Conservation (phyloP, 2,113 vertebrate genomes). For the Syrrhaptes paradoxus region DNA sequence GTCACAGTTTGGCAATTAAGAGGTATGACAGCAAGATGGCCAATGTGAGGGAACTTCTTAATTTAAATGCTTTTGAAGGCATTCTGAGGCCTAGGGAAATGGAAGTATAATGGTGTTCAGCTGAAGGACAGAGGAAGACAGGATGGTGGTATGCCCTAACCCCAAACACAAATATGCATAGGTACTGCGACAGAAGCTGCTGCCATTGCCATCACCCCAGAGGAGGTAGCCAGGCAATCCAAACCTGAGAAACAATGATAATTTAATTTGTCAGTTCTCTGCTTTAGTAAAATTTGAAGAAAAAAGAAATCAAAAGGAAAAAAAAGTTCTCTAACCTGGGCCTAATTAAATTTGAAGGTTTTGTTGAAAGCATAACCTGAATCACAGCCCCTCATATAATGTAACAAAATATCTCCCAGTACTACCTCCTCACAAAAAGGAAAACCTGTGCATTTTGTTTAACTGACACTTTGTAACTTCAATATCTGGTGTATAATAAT, state of each 20-base stretch:
- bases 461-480: background rate
- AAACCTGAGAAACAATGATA: background rate
- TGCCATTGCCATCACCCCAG: background rate
- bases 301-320: background rate
- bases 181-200: background rate
- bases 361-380: background rate
- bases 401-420: background rate
- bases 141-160: background rate
- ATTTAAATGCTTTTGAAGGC: background rate
- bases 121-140: background rate
- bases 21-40: background rate
- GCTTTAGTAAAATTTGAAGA: background rate
- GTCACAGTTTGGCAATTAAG: background rate
- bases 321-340: background rate
- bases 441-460: background rate
- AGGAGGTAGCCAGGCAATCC: background rate
- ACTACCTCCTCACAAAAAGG: background rate
- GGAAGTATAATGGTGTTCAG: background rate
- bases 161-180: fast-evolving
- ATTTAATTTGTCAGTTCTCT: background rate
- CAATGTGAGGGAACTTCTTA: background rate
- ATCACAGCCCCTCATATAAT: background rate
- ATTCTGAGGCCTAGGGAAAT: background rate
- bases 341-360: background rate
- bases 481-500: background rate